Evolutionary conservation across 2,113 vertebrate genomes (phyloP), one percentile per base, ranked within the genome.

Genomic region (Anolis carolinensis): DNA sequence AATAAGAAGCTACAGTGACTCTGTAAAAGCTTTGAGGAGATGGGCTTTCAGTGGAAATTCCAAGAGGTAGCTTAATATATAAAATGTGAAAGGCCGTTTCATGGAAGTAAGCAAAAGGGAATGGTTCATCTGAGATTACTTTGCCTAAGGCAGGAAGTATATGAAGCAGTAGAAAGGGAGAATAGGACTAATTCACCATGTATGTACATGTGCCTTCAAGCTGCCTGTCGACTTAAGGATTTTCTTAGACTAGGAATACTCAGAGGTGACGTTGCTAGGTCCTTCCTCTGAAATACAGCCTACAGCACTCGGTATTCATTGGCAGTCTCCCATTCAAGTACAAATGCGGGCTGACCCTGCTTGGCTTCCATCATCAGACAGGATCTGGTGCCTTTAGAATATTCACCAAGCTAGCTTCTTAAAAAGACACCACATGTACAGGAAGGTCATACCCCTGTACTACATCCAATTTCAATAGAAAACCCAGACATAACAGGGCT

Each of bases 11-110:
- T 70, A 23, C 18, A 9, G 30, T 82, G 39, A 25, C 8, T 48
- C 18, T 70, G n/a, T n/a, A 70, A 50, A 82, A 39, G 80, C 25
- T 82, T 82, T 82, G 81, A 20, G 71, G 81, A 82, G 32, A 72
- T 55, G 63, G 10, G 9, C 52, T 79, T 79, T 71, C 16, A 48
- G 39, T 4, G 71, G 27, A 18, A 20, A 71, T 34, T 79, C 32
- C 21, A 23, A 67, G 32, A 70, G 44, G 1, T 72, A 2, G 32
- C 68, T 73, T 39, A 34, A 55, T 59, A 16, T 73, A 52, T 30
- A 36, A 25, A n/a, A 4, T 72, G 23, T 25, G 32, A 23, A 80
- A 80, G 11, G 59, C 78, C 59, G 52, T 1, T 75, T 30, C 50
- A 55, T 55, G 18, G 55, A 79, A 52, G 44, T 5, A 18, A 79